Evolutionary conservation across 2,113 vertebrate genomes (phyloP).

Genomic region (Peucedramus taeniatus): DNA sequence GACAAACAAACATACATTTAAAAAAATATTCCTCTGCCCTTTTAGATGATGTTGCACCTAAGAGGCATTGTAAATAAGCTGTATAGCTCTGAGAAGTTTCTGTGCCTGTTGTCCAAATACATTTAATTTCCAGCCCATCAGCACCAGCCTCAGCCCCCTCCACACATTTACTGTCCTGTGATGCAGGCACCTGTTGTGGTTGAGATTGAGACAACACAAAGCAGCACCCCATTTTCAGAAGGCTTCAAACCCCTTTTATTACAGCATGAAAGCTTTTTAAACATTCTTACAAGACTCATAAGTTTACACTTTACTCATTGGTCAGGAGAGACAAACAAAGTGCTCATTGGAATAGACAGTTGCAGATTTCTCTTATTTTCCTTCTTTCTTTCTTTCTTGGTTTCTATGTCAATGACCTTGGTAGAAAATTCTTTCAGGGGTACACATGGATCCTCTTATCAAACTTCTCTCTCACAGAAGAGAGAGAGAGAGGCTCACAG

Average conservation of each 20-base stretch:
- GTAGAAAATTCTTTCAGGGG: not conserved
- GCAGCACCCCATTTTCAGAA: not conserved
- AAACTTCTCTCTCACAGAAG: not conserved
- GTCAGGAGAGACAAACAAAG: not conserved
- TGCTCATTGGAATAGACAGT: not conserved
- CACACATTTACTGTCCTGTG: accelerated
- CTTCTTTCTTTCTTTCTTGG: not conserved
- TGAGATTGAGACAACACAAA: not conserved
- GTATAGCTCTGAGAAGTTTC: not conserved
- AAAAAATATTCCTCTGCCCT: not conserved
- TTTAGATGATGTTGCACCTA: not conserved
- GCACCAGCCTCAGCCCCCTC: not conserved
- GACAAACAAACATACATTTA: not conserved
- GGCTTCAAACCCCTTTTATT: not conserved
- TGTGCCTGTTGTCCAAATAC: not conserved
- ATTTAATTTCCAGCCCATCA: not conserved
- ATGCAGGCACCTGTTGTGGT: not conserved
- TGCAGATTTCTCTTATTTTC: not conserved
- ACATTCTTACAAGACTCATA: not conserved
- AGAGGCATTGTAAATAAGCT: not conserved
- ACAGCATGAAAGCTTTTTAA: not conserved
- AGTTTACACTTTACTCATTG: not conserved
- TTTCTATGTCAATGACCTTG: not conserved
- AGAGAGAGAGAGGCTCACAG: too few species aligned
- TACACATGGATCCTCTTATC: not conserved